A percentile compares a stretch with the other conserved stretches of the same genome.
These are phyloP conservation scores for Stenotaenia linearis DNA, from an alignment of 2,888 invertebrate species.

Conservation along the genomic window DNA sequence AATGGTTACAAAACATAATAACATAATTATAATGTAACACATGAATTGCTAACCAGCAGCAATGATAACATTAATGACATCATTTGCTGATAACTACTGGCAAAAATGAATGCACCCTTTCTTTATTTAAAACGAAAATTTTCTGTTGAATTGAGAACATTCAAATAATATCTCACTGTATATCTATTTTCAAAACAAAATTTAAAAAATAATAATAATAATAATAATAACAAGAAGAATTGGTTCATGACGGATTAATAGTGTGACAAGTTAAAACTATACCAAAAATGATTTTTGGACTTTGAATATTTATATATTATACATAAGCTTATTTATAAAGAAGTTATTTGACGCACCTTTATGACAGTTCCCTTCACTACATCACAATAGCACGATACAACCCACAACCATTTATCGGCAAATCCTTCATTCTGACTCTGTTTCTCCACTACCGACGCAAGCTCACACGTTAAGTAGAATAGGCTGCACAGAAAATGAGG, in stretches of 20 bases:
- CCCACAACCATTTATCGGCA: background rate
- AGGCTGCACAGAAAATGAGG: background rate
- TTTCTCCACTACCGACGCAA: background rate
- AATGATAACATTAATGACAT: conserved; percentile 21
- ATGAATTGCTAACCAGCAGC: conserved; percentile 24
- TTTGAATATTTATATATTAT: conserved; percentile 17
- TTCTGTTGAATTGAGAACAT: conserved; percentile 7
- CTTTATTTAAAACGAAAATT: background rate
- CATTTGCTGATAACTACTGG: conserved; percentile 24
- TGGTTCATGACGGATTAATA: background rate
- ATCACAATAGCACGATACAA: background rate
- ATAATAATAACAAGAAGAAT: too few species aligned
- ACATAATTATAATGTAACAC: conserved; percentile 14
- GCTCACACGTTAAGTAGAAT: background rate
- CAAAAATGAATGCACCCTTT: conserved; percentile 13
- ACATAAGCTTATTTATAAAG: conserved; percentile 26
- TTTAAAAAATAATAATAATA: too few species aligned
- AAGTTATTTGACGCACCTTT: conserved; percentile 21
- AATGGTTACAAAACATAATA: conserved; percentile 17
- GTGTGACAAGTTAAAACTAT: conserved; percentile 21
- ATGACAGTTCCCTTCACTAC: background rate
- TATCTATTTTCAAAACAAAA: background rate
- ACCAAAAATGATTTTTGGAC: conserved; percentile 16
- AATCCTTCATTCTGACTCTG: background rate
- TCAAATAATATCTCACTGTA: conserved; percentile 22